Evolutionary conservation across 2,113 vertebrate genomes (phyloP).

Genomic region (Okapia johnstoni): DNA sequence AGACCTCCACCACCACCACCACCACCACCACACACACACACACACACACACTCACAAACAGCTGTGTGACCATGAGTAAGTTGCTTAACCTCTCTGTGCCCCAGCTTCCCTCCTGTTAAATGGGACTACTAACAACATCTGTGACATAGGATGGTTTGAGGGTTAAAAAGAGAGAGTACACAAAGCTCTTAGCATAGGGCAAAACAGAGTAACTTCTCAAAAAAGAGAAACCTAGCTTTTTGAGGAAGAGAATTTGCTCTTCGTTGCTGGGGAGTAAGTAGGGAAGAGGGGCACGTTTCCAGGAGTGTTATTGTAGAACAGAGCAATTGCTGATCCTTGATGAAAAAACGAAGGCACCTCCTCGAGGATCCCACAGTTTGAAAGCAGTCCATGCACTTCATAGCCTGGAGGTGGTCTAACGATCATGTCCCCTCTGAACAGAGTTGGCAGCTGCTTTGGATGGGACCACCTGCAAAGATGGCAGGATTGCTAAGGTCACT

Average conservation of each 20-base stretch:
- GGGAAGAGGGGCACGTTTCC: not conserved
- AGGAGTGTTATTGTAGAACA: not conserved
- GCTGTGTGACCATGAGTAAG: not conserved
- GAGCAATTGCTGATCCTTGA: not conserved
- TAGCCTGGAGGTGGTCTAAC: not conserved
- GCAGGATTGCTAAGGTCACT: not conserved
- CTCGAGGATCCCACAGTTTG: not conserved
- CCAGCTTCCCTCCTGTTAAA: not conserved
- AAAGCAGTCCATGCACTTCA: rapidly evolving
- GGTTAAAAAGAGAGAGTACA: not conserved
- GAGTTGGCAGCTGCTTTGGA: not conserved
- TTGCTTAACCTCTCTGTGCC: not conserved
- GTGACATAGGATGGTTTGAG: not conserved
- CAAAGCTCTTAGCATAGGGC: not conserved
- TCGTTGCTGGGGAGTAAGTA: not conserved
- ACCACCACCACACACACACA: not conserved
- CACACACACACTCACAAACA: not conserved
- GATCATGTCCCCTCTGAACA: not conserved
- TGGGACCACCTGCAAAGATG: not conserved
- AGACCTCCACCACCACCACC: not conserved
- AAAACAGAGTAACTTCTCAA: not conserved
- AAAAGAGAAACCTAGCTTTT: not conserved
- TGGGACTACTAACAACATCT: not conserved
- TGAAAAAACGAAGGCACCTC: not conserved
- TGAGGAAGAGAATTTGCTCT: not conserved